Percentiles rank a stretch among this genome's conserved stretches.
Conservation (phyloP, 2,888 invertebrate species). For the Hydraecia micacea region DNA sequence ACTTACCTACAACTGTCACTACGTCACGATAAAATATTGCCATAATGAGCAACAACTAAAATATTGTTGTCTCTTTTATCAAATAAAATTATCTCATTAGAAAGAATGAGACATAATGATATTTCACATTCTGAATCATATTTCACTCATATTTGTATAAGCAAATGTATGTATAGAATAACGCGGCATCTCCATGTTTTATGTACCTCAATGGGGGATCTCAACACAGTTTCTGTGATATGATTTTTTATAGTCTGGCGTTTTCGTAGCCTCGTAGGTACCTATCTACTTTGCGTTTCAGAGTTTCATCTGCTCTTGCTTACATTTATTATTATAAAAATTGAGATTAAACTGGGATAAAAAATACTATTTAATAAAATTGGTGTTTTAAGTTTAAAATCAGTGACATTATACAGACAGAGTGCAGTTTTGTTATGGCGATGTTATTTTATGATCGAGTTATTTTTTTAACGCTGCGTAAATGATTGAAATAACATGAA, state of each 20-base stretch:
- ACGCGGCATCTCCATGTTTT: too few relatives aligned
- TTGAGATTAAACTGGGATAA: conserved; percentile 19
- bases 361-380: conserved; percentile 21
- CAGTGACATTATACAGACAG: conserved; percentile 9
- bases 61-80: too few relatives aligned
- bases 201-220: too few relatives aligned
- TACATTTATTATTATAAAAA: conserved; percentile 40
- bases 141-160: too few relatives aligned
- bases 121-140: too few relatives aligned
- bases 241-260: conserved; percentile 35
- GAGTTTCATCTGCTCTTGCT: conserved; percentile 31
- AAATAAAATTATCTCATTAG: too few relatives aligned
- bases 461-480: conserved; percentile 66
- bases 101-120: too few relatives aligned
- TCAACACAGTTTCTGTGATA: conserved; percentile 31
- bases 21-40: too few relatives aligned
- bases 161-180: too few relatives aligned
- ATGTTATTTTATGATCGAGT: conserved; percentile 47
- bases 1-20: too few relatives aligned
- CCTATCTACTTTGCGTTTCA: conserved; percentile 54
- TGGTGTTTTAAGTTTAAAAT: conserved; percentile 16
- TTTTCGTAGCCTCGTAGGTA: conserved; percentile 26
- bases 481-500: conserved; percentile 57
- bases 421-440: conserved; percentile 29
- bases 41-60: too few relatives aligned